phyloP scores from a whole-genome alignment of 2,113 vertebrate genomes.

The Albula goreensis region DNA sequence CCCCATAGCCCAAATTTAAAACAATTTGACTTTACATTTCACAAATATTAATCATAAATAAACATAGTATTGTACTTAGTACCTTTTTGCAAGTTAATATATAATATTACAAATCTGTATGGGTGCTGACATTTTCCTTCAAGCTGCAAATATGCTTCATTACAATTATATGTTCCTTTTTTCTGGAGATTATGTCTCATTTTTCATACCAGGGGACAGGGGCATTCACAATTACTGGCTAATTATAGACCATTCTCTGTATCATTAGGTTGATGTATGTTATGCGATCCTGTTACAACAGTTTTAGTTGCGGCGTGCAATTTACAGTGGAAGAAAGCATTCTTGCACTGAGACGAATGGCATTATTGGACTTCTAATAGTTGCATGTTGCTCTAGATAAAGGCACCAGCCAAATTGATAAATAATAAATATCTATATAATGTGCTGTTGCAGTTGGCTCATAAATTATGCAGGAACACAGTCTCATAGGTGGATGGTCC shows the following conservation, averaged over 20 bases:
- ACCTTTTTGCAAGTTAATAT: not conserved
- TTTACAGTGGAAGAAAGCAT: slow-evolving; percentile 16
- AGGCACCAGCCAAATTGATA: slow-evolving; percentile 17
- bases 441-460: slow-evolving; percentile 22
- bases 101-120: not conserved
- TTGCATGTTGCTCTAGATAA: slow-evolving; percentile 24
- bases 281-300: not conserved
- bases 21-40: not conserved
- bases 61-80: not conserved
- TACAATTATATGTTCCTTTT: not conserved
- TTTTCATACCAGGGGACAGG: not conserved
- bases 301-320: not conserved
- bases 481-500: slow-evolving; percentile 2
- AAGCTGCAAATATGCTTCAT: not conserved
- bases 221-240: not conserved
- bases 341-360: slow-evolving; percentile 19
- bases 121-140: not conserved
- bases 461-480: slow-evolving; percentile 28
- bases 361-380: slow-evolving; percentile 16
- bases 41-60: not conserved
- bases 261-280: not conserved
- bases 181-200: not conserved
- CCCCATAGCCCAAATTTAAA: not conserved
- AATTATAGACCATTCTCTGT: not conserved
- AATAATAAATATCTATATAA: slow-evolving; percentile 33